phyloP scores from a whole-genome alignment of 2,888 invertebrate species.

The Phyto melanocephala region DNA sequence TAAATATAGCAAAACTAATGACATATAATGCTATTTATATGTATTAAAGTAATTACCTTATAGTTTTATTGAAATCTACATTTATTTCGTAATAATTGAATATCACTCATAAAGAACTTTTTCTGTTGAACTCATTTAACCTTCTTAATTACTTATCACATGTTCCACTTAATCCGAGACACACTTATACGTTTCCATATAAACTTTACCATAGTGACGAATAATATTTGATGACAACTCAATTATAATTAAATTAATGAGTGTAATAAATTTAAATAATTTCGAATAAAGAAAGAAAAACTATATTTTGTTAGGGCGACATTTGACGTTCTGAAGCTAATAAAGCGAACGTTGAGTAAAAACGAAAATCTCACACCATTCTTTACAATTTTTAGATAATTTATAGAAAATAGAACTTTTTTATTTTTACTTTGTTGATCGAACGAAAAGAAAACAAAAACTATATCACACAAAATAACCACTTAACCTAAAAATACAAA shows the following conservation, averaged over 20 bases:
- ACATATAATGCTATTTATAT: no score
- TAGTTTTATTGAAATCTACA: no score
- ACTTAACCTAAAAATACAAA: constrained; percentile 57
- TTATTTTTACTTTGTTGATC: constrained; percentile 12
- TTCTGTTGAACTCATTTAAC: no score
- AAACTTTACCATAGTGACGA: background rate
- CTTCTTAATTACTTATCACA: background rate
- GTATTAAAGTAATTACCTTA: no score
- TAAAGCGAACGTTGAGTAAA: background rate
- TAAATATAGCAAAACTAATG: no score
- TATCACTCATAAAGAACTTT: no score
- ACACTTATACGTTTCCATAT: background rate
- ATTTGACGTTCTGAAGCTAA: background rate
- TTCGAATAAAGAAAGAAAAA: background rate
- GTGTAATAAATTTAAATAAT: constrained; percentile 28
- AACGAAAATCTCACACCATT: background rate
- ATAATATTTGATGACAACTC: constrained; percentile 13
- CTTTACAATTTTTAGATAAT: constrained; percentile 7
- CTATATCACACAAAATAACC: constrained; percentile 51
- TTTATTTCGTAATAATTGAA: no score
- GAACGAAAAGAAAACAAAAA: background rate
- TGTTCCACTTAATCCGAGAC: background rate
- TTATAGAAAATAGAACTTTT: constrained; percentile 3
- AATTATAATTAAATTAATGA: constrained; percentile 43
- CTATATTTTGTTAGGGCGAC: background rate